Evolutionary conservation across 2,797 vertebrate genomes (phyloP).

Genomic region (Tokudaia tokunoshimensis): DNA sequence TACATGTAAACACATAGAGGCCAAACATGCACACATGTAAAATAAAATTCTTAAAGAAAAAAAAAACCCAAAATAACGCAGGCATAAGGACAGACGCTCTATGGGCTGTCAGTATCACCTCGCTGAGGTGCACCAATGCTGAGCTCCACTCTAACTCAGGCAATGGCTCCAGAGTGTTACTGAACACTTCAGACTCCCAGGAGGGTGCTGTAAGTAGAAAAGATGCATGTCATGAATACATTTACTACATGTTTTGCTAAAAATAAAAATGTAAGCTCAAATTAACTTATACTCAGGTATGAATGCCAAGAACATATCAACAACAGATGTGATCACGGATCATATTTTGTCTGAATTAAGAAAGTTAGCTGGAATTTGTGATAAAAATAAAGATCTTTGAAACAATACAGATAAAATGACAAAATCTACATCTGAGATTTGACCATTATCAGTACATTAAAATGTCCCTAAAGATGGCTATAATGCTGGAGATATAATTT

Average conservation of each 20-base stretch:
- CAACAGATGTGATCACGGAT: not conserved
- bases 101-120: constrained; percentile 81
- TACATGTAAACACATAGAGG: not conserved
- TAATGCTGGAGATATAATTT: constrained; percentile 3
- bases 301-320: constrained; percentile 1
- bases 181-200: constrained; percentile 84
- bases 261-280: constrained; percentile 40
- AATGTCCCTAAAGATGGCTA: not conserved
- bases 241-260: not conserved
- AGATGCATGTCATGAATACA: constrained; percentile 9
- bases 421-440: constrained; percentile 43
- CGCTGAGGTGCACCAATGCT: constrained; percentile 81
- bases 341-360: constrained; percentile 25
- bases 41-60: not conserved
- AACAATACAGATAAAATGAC: not conserved
- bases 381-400: not conserved
- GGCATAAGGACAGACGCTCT: not conserved
- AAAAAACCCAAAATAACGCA: not conserved
- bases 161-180: constrained; percentile 72
- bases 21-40: not conserved
- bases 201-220: constrained; percentile 80
- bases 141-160: constrained; percentile 85
- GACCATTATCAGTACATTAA: not conserved
- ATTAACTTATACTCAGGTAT: not conserved
- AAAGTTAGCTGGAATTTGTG: not conserved